A percentile compares a stretch with the other conserved stretches of the same genome.
These are phyloP conservation scores for Poeciliopsis presidionis DNA, from an alignment of 2,797 vertebrate genomes.

Conservation along the genomic window DNA sequence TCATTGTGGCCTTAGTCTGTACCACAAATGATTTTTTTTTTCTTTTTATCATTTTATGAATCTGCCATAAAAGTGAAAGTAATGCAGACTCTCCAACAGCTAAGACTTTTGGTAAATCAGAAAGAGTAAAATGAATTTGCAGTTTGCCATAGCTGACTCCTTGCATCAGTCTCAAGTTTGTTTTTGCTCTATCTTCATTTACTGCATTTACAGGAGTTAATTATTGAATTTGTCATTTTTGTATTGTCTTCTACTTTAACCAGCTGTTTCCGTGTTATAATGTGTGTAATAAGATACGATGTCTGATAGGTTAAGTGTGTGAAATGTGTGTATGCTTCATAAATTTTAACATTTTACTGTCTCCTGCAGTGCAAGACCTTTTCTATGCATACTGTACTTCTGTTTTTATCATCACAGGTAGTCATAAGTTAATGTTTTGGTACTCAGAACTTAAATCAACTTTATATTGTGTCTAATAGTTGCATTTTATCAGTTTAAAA, in stretches of 20 bases:
- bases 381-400: background rate
- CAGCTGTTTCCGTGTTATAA: background rate
- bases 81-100: background rate
- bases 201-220: background rate
- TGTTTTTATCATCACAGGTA: background rate
- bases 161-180: background rate
- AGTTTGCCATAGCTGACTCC: background rate
- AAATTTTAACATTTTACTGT: background rate
- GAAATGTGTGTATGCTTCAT: background rate
- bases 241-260: background rate
- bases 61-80: background rate
- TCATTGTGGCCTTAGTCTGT: slow-evolving; percentile 5
- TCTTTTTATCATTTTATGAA: background rate
- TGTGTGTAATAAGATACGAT: background rate
- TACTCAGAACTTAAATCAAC: background rate
- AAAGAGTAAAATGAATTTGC: background rate
- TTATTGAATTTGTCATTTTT: background rate
- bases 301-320: background rate
- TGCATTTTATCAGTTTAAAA: background rate
- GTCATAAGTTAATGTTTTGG: background rate
- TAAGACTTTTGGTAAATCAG: background rate
- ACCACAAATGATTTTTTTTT: background rate
- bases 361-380: background rate
- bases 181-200: background rate
- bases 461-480: background rate